These are phyloP conservation scores for Chymomyza fuscimana DNA, from an alignment of 2,888 invertebrate genomes.

Conservation along the genomic window DNA sequence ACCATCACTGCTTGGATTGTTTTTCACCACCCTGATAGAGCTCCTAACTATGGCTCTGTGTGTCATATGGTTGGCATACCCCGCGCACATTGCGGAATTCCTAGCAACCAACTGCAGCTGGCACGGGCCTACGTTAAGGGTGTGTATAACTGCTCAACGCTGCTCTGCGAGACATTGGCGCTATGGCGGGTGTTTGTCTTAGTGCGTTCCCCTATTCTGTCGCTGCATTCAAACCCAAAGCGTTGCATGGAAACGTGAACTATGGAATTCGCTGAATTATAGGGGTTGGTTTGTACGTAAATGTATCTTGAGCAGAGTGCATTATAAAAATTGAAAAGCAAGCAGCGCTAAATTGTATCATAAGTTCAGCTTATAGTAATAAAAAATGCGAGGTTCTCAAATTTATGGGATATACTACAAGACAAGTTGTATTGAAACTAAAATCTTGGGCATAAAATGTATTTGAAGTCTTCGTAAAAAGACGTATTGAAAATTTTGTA, in stretches of 20 bases:
- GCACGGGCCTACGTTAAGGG: constrained; percentile 1
- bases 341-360: background rate
- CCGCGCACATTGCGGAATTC: constrained; percentile 69
- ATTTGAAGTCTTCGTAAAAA: too few relatives aligned
- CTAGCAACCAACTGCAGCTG: constrained; percentile 57
- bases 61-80: constrained; percentile 61
- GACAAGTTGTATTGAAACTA: background rate
- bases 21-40: constrained; percentile 6
- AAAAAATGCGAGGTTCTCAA: background rate
- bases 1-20: constrained; percentile 38
- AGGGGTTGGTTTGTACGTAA: constrained; percentile 5
- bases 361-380: background rate
- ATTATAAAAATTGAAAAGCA: background rate
- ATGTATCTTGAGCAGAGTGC: background rate
- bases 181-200: constrained; percentile 3
- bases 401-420: background rate
- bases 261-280: constrained; percentile 1
- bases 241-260: constrained; percentile 2
- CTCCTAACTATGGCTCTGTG: constrained; percentile 9
- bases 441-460: too few relatives aligned
- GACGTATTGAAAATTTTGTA: too few relatives aligned
- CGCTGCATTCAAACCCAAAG: background rate
- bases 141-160: background rate
- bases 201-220: background rate
- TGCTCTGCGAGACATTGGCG: constrained; percentile 31